Conservation (phyloP, 2,113 vertebrate species). For the Notiomystis cincta region DNA sequence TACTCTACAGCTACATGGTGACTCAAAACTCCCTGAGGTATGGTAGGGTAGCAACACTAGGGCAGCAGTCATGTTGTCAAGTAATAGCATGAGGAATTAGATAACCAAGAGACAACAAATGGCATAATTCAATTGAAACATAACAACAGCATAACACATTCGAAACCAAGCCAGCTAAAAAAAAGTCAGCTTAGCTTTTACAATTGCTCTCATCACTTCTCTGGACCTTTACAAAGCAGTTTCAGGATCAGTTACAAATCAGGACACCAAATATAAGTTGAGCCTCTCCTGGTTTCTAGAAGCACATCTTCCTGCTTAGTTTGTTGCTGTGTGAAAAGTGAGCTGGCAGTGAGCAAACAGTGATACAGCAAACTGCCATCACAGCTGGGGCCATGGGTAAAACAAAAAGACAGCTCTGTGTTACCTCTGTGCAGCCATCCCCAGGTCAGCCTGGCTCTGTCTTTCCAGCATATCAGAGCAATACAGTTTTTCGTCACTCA, state of each 20-base stretch:
- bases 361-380: neutral
- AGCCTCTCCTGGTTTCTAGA: neutral
- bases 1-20: neutral
- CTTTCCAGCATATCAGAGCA: neutral
- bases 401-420: neutral
- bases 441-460: neutral
- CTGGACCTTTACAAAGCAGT: neutral
- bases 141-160: neutral
- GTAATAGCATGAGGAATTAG: neutral
- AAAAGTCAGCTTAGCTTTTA: neutral
- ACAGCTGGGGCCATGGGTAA: rapidly evolving
- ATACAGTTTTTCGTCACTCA: rapidly evolving
- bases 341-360: neutral
- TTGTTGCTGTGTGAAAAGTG: neutral
- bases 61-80: neutral
- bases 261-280: neutral
- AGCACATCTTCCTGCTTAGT: neutral
- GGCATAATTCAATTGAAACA: neutral
- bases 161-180: neutral
- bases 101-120: neutral
- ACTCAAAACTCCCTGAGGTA: neutral
- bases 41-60: neutral
- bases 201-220: neutral
- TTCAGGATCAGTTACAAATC: neutral
- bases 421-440: neutral